phyloP scores from a whole-genome alignment of 2,888 invertebrate genomes.

The Eudasyphora cyanicolor region DNA sequence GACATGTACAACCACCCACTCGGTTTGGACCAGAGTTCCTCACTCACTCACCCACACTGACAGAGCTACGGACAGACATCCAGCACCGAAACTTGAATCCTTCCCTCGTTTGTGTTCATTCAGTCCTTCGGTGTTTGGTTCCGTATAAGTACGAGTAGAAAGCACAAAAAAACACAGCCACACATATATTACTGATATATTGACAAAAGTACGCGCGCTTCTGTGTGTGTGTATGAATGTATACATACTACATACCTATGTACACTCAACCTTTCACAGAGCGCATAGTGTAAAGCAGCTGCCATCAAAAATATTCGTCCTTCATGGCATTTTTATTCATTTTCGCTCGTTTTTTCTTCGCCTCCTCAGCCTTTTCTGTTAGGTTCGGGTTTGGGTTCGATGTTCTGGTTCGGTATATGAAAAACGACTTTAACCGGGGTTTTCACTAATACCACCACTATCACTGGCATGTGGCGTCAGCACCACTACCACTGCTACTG shows the following conservation, averaged over 20 bases:
- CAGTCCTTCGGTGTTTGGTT: not conserved
- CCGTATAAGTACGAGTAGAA: too few species aligned
- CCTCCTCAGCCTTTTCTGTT: slow-evolving; percentile 26
- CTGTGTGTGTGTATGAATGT: slow-evolving; percentile 34
- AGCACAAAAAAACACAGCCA: not conserved
- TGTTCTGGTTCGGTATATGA: slow-evolving; percentile 48
- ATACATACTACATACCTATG: not conserved
- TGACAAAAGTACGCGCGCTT: not conserved
- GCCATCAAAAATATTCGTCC: slow-evolving; percentile 66
- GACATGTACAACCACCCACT: slow-evolving; percentile 39
- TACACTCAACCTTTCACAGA: slow-evolving; percentile 12
- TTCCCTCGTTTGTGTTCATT: slow-evolving; percentile 56
- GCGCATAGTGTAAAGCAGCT: slow-evolving; percentile 55
- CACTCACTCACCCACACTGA: slow-evolving; percentile 17
- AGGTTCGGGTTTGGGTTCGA: slow-evolving; percentile 14
- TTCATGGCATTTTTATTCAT: slow-evolving; percentile 61
- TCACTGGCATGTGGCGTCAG: not conserved
- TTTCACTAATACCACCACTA: slow-evolving; percentile 27
- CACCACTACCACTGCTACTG: not conserved
- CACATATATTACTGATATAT: slow-evolving; percentile 5
- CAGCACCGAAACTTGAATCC: slow-evolving; percentile 37
- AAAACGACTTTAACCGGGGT: slow-evolving; percentile 54
- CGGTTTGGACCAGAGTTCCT: not conserved
- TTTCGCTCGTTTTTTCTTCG: slow-evolving; percentile 29
- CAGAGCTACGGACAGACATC: not conserved